Conservation (phyloP, 2,113 vertebrate species). For the Aleadryas rufinucha region DNA sequence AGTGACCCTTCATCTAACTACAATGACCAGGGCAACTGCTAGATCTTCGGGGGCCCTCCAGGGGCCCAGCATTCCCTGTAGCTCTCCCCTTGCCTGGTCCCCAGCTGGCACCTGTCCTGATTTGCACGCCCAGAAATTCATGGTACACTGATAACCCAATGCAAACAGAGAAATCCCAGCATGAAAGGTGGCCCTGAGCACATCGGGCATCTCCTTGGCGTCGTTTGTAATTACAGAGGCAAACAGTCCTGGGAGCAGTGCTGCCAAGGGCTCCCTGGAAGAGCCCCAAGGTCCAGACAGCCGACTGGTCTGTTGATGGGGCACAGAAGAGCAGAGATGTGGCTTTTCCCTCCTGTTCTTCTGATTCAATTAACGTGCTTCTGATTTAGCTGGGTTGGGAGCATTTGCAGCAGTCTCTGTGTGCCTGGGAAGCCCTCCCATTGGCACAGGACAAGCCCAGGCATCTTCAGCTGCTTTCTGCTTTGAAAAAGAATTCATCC, state of each 20-base stretch:
- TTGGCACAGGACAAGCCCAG: background rate
- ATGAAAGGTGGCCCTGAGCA: background rate
- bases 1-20: background rate
- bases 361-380: background rate
- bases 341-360: background rate
- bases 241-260: background rate
- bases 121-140: background rate
- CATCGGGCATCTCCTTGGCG: background rate
- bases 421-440: background rate
- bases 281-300: background rate
- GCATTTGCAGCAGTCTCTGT: background rate
- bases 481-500: conserved; percentile 15
- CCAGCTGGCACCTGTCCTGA: background rate
- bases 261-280: background rate
- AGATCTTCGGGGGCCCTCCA: background rate
- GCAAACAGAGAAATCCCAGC: background rate
- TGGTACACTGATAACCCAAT: background rate
- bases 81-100: background rate
- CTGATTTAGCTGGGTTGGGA: background rate
- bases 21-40: background rate
- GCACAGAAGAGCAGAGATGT: background rate
- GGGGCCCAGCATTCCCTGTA: accelerated
- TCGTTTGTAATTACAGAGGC: background rate
- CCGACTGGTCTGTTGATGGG: background rate
- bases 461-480: background rate